These are phyloP conservation scores for Luperina testacea DNA, from an alignment of 2,888 invertebrate genomes.

Conservation along the genomic window DNA sequence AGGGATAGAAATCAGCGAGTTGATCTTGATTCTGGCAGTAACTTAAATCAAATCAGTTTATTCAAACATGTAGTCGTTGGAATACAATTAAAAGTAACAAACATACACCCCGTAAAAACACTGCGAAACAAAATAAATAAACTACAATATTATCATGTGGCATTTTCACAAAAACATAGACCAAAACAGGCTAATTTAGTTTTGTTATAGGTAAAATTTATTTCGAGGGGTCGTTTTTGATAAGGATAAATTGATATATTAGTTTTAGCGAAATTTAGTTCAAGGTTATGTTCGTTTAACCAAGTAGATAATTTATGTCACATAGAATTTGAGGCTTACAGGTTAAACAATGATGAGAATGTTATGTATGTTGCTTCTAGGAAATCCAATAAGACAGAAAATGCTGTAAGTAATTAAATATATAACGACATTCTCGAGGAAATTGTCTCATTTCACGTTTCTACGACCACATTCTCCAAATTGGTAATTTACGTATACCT, in stretches of 20 bases:
- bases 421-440: neutral
- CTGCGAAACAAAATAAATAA: neutral
- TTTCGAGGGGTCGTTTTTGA: too few relatives aligned
- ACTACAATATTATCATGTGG: too few relatives aligned
- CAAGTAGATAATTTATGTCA: too few relatives aligned
- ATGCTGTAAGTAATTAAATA: neutral
- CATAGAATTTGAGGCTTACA: too few relatives aligned
- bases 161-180: neutral
- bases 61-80: neutral
- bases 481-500: neutral
- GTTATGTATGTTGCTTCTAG: neutral
- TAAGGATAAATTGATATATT: too few relatives aligned
- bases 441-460: neutral
- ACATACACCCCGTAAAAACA: neutral
- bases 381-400: neutral
- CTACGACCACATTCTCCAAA: neutral
- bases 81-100: neutral
- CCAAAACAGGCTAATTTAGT: neutral
- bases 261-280: too few relatives aligned
- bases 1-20: constrained; percentile 49
- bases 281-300: too few relatives aligned
- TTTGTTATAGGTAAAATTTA: neutral
- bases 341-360: neutral
- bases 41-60: neutral
- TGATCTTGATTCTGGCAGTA: neutral